A percentile compares a stretch with the other conserved stretches of the same genome.
Conservation (phyloP, 2,113 vertebrate species). For the Lucifuga dentata region DNA sequence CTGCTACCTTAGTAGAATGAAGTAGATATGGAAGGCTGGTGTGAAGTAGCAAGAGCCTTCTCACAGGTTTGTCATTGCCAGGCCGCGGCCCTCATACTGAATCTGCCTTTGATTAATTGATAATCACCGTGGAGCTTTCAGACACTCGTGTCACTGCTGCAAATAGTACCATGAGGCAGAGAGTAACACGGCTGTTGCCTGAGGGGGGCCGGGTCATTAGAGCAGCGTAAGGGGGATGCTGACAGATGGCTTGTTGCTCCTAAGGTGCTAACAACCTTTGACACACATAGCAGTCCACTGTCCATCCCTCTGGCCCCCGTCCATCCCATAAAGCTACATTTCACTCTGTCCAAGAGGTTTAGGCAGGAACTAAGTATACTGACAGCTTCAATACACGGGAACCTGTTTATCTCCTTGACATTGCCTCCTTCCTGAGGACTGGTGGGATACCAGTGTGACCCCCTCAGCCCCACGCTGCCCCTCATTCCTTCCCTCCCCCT, state of each 20-base stretch:
- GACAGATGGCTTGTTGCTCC: slow-evolving; percentile 83
- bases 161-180: slow-evolving; percentile 62
- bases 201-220: slow-evolving; percentile 72
- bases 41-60: slow-evolving; percentile 32
- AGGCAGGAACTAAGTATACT: slow-evolving; percentile 32
- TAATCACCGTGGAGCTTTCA: slow-evolving; percentile 61
- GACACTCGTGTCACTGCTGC: slow-evolving; percentile 58
- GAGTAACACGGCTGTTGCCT: slow-evolving; percentile 60
- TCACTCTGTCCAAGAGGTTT: slow-evolving; percentile 61
- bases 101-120: slow-evolving; percentile 70
- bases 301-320: slow-evolving; percentile 52
- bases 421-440: slow-evolving; percentile 18
- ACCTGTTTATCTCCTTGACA: slow-evolving; percentile 56
- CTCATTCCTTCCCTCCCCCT: slow-evolving; percentile 25
- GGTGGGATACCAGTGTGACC: slow-evolving; percentile 22
- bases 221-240: slow-evolving; percentile 75
- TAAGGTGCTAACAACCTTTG: slow-evolving; percentile 83
- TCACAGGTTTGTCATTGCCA: slow-evolving; percentile 31
- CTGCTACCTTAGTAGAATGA: slow-evolving; percentile 18
- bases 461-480: slow-evolving; percentile 10
- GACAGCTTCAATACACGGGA: slow-evolving; percentile 38
- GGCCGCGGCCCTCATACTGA: slow-evolving; percentile 31
- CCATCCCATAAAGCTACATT: slow-evolving; percentile 62
- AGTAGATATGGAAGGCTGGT: slow-evolving; percentile 17
- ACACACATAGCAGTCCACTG: slow-evolving; percentile 76